These are phyloP conservation scores for Lepus timidus DNA, from an alignment of 2,113 vertebrate species.

Conservation along the genomic window DNA sequence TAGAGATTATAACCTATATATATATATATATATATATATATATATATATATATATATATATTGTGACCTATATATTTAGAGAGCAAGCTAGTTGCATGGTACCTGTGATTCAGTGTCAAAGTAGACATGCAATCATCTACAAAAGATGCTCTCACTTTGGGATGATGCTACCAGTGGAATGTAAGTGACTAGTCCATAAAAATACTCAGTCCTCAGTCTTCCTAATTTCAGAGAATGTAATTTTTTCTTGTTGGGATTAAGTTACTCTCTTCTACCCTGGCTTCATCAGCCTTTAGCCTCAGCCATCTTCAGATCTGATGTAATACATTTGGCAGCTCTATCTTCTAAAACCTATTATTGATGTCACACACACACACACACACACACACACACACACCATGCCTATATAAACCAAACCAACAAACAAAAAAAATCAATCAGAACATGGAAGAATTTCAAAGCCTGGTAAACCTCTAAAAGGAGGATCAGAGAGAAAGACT, in stretches of 20 bases:
- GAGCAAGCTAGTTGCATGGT: fast-evolving
- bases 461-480: background rate
- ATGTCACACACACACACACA: background rate
- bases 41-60: background rate
- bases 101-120: background rate
- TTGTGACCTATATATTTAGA: background rate
- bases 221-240: background rate
- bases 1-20: background rate
- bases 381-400: background rate
- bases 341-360: background rate
- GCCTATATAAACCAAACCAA: background rate
- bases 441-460: background rate
- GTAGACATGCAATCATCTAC: background rate
- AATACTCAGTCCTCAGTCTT: background rate
- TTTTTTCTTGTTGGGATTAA: background rate
- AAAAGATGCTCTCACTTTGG: background rate
- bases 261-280: background rate
- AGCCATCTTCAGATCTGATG: background rate
- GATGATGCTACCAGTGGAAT: background rate
- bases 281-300: background rate
- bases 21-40: background rate
- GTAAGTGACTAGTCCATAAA: background rate
- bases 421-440: background rate
- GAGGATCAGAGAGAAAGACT: background rate
- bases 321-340: background rate